Evolutionary conservation across 2,888 invertebrate species (phyloP).

Genomic region (Gymnosoma rotundatum): DNA sequence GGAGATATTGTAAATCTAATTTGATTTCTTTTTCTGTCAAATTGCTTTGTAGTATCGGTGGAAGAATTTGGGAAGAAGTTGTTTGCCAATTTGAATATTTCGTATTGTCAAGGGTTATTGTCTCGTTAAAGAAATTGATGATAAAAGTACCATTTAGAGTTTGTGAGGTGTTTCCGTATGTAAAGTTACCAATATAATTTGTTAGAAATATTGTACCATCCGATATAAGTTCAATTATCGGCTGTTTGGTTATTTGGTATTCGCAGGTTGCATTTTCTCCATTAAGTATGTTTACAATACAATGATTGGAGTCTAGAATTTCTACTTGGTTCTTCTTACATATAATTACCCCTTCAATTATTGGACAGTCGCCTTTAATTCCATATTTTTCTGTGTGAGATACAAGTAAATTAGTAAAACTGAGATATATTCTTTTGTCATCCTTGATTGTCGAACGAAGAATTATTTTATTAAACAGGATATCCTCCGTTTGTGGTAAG

Average conservation of each 20-base stretch:
- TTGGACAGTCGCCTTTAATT: conserved; percentile 6
- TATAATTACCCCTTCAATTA: conserved; percentile 20
- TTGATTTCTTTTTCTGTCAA: conserved; percentile 16
- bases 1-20: conserved; percentile 15
- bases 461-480: no score
- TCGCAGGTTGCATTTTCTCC: conserved; percentile 56
- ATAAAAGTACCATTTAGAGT: conserved; percentile 10
- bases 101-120: no score
- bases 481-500: no score
- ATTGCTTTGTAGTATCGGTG: conserved; percentile 9
- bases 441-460: conserved; percentile 59
- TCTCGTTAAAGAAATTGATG: conserved; percentile 2
- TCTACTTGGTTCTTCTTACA: conserved; percentile 4
- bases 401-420: conserved; percentile 54
- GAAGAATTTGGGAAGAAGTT: conserved; percentile 12
- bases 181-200: conserved; percentile 42
- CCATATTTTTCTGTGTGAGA: conserved; percentile 13
- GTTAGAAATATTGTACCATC: conserved; percentile 57
- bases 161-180: not conserved
- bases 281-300: conserved; percentile 47
- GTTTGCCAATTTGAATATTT: conserved; percentile 17
- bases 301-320: not conserved
- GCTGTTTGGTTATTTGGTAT: conserved; percentile 52
- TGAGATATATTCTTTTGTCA: conserved; percentile 59
- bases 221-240: conserved; percentile 58